A percentile compares a stretch with the other conserved stretches of the same genome.
Evolutionary conservation across 2,113 vertebrate species (phyloP).

Genomic region (Arothron firmamentum): DNA sequence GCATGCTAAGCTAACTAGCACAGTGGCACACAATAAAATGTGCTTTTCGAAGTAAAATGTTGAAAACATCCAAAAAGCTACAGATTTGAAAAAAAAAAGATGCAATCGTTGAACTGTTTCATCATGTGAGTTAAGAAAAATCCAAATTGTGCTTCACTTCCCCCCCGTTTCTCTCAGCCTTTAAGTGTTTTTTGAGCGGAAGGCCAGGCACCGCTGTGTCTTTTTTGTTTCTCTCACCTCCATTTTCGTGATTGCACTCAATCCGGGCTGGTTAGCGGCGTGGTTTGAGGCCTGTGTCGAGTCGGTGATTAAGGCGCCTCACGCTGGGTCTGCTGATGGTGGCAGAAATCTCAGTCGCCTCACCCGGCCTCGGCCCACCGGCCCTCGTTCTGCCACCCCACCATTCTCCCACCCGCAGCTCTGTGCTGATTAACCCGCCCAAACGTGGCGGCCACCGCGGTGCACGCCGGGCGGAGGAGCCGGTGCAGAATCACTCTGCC

Average conservation of each 20-base stretch:
- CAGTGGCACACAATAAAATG: too few relatives aligned
- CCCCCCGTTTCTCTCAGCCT: slow-evolving; percentile 2
- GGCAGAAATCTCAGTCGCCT: slow-evolving; percentile 41
- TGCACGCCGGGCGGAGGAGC: not conserved
- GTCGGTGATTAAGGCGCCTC: slow-evolving; percentile 51
- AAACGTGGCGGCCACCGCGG: slow-evolving; percentile 12
- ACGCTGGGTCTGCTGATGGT: slow-evolving; percentile 52
- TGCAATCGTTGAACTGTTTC: too few relatives aligned
- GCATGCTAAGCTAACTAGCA: too few relatives aligned
- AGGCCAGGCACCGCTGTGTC: slow-evolving; percentile 24
- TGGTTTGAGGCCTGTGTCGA: slow-evolving; percentile 17
- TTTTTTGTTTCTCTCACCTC: slow-evolving; percentile 37
- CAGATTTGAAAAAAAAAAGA: too few relatives aligned
- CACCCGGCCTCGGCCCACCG: slow-evolving; percentile 18
- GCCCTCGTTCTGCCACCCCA: not conserved
- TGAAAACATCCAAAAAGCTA: too few relatives aligned
- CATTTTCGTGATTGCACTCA: slow-evolving; percentile 63
- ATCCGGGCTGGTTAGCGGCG: slow-evolving; percentile 46
- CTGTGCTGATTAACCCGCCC: slow-evolving; percentile 49
- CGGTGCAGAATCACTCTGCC: slow-evolving; percentile 43
- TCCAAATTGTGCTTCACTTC: not conserved
- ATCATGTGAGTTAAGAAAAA: too few relatives aligned
- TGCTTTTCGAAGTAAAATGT: too few relatives aligned
- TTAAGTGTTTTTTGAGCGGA: slow-evolving; percentile 12
- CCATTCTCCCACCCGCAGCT: slow-evolving; percentile 18